Evolutionary conservation across 2,888 invertebrate species (phyloP), one percentile per base, ranked within the genome.

Genomic region (Ormyrus thymus): DNA sequence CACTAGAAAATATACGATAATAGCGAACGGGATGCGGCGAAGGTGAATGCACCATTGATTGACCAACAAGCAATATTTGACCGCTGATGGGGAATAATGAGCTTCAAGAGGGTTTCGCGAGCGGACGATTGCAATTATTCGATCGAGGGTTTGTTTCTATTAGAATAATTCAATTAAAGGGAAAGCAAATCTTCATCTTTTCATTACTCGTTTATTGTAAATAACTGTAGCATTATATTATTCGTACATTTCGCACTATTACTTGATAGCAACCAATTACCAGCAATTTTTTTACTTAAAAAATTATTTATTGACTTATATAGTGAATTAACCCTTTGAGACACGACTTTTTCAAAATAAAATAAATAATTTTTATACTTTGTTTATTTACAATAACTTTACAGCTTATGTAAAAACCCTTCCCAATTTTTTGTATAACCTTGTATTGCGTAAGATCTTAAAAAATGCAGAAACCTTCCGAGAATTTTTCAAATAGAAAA

Each of bases 1-100:
- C 29, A 56, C 7, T 9, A 10, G n/a, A 68, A 45, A 68, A 55
- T 68, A 51, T n/a, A 29, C 50, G n/a, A 59, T 29, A 59, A 59
- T 46, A 7, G 8, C n/a, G 48, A 69, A 69, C 50, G 58, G 58
- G 70, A 72, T 74, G 56, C 56, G 56, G 48, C 46, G 7, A 74
- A 74, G 61, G 76, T 76, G 76, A 76, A 76, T 76, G 75, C n/a
- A 53, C 75, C 68, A 61, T 50, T 78, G 68, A 73, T 72, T 78
- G 61, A 48, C 68, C 50, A 79, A 70, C 58, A 11, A 75, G 59
- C 70, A 48, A 70, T 74, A 79, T 70, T 70, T 75, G 69, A 65
- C 59, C 78, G 56, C 64, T 75, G 64, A 75, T 64, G 65, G 13
- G 9, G 61, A 65, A 62, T 69, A 64, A 69, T 64, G 50, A 69